A percentile compares a stretch with the other conserved stretches of the same genome.
phyloP scores from a whole-genome alignment of 2,797 vertebrate species.

The Brachyrhaphis roseni region DNA sequence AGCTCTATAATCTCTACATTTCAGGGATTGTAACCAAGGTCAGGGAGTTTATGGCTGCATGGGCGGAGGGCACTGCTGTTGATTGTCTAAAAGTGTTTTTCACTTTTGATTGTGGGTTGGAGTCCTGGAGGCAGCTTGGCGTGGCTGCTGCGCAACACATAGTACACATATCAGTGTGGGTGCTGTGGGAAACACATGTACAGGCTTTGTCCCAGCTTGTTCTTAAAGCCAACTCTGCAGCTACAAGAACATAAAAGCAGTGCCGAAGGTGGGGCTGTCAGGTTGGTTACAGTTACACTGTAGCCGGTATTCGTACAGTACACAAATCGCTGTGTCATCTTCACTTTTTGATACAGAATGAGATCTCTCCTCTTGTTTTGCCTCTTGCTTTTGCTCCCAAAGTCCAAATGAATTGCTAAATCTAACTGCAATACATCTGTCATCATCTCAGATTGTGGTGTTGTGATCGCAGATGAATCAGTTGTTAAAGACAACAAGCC shows the following conservation, averaged over 20 bases:
- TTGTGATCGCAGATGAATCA: slow-evolving; percentile 34
- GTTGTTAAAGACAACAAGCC: slow-evolving; percentile 53
- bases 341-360: neutral
- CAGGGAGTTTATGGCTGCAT: slow-evolving; percentile 27
- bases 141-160: slow-evolving; percentile 31
- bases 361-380: neutral
- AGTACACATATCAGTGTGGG: slow-evolving; percentile 36
- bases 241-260: slow-evolving; percentile 29
- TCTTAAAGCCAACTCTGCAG: slow-evolving; percentile 23
- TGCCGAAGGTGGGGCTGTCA: slow-evolving; percentile 18
- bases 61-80: slow-evolving; percentile 24
- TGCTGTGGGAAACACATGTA: slow-evolving; percentile 57
- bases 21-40: slow-evolving; percentile 12
- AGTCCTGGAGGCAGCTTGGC: slow-evolving; percentile 33
- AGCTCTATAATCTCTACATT: neutral
- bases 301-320: slow-evolving; percentile 7
- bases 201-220: slow-evolving; percentile 67
- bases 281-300: slow-evolving; percentile 29
- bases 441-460: slow-evolving; percentile 22
- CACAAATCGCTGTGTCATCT: neutral
- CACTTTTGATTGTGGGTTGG: slow-evolving; percentile 20
- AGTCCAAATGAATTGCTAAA: slow-evolving; percentile 20
- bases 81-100: slow-evolving; percentile 34
- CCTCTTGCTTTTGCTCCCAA: neutral
- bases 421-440: slow-evolving; percentile 15